phyloP scores from a whole-genome alignment of 2,797 vertebrate species.

The Muscicapa striata region DNA sequence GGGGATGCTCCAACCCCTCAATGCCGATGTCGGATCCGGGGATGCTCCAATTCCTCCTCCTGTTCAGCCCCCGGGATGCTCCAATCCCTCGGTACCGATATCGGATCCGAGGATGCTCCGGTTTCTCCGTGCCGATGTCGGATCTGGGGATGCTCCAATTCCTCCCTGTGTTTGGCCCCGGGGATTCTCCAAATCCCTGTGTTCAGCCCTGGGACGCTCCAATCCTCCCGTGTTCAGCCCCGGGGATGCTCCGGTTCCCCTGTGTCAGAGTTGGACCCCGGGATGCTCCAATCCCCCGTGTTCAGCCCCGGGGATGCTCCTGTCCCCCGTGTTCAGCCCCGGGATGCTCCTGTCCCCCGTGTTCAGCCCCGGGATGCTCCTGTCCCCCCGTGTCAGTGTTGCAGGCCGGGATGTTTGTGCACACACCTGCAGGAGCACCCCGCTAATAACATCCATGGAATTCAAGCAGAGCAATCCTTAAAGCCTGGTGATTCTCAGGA shows the following conservation, averaged over 20 bases:
- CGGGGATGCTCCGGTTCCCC: background rate
- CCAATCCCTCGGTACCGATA: background rate
- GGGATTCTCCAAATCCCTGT: background rate
- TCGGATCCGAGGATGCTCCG: background rate
- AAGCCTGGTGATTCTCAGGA: background rate
- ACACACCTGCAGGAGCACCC: constrained; percentile 80
- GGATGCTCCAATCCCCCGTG: background rate
- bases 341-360: too few species aligned
- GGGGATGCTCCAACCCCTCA: too few species aligned
- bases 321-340: too few species aligned
- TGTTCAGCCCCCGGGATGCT: too few species aligned
- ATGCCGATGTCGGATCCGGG: background rate
- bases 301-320: background rate
- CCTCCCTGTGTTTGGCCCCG: too few species aligned
- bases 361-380: background rate
- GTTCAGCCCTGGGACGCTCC: too few species aligned
- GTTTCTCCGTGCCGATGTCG: background rate
- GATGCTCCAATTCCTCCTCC: background rate
- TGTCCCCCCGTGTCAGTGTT: rapidly evolving
- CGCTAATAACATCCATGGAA: constrained; percentile 59
- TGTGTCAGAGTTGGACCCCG: rapidly evolving
- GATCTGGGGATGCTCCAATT: too few species aligned
- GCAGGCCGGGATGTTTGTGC: constrained; percentile 78
- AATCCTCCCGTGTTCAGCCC: background rate
- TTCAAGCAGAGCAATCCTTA: background rate